These are phyloP conservation scores for Myrmecophaga tridactyla DNA, from an alignment of 2,113 vertebrate genomes.

Conservation along the genomic window DNA sequence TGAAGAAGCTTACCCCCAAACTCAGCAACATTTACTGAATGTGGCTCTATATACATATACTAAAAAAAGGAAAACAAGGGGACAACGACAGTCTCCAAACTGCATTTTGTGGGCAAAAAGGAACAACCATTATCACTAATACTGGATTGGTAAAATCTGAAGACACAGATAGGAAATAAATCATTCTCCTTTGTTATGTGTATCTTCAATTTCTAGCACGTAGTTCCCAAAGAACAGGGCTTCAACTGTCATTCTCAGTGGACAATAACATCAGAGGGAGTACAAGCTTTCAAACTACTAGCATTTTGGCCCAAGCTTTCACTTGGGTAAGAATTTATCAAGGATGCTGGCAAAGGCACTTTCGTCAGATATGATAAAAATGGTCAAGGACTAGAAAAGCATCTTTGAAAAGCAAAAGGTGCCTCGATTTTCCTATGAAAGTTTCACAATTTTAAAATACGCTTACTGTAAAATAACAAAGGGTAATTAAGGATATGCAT, in stretches of 20 bases:
- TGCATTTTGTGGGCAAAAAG: neutral
- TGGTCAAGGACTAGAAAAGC: conserved; percentile 8
- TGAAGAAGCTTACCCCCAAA: conserved; percentile 8
- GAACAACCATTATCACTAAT: conserved; percentile 32
- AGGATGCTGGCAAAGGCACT: conserved; percentile 9
- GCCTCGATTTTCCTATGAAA: conserved; percentile 10
- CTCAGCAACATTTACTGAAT: neutral
- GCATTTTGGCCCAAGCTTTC: conserved; percentile 18
- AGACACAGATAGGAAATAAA: conserved; percentile 17
- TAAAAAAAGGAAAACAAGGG: neutral
- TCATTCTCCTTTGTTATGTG: neutral
- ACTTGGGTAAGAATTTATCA: conserved; percentile 16
- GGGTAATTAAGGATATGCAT: neutral
- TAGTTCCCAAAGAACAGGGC: conserved; percentile 24
- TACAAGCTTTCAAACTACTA: neutral
- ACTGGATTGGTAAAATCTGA: neutral
- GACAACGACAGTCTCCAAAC: neutral
- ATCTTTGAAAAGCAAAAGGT: conserved; percentile 28
- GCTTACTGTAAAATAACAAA: neutral
- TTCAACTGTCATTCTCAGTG: conserved; percentile 15
- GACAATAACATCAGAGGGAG: neutral
- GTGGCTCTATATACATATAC: neutral
- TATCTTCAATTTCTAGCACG: conserved; percentile 42
- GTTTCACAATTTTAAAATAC: conserved; percentile 2
- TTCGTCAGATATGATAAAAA: neutral